Conservation (phyloP, 2,113 vertebrate genomes). For the Saccopteryx bilineata region DNA sequence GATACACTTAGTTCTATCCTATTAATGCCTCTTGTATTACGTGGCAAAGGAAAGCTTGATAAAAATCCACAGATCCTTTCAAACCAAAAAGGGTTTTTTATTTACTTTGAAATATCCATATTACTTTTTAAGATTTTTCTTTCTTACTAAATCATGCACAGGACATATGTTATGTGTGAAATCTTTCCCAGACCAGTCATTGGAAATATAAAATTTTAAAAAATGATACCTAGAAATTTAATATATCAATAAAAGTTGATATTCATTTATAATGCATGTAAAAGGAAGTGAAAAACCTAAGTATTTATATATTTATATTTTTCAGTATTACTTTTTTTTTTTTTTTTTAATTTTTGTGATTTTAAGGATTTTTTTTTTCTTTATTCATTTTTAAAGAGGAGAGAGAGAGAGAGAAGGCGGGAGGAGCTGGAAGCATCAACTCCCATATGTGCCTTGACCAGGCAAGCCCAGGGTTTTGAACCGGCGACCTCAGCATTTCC, state of each 20-base stretch:
- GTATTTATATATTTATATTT: neutral
- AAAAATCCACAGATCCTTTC: constrained; percentile 68
- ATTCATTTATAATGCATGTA: constrained; percentile 52
- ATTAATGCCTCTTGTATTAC: constrained; percentile 45
- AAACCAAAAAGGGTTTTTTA: constrained; percentile 68
- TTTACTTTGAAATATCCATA: constrained; percentile 78
- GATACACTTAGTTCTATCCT: constrained; percentile 58
- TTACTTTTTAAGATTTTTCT: constrained; percentile 54
- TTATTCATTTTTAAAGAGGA: too few species aligned
- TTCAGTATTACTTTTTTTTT: neutral
- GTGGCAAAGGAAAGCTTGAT: constrained; percentile 82
- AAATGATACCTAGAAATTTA: constrained; percentile 63
- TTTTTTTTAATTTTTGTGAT: too few species aligned
- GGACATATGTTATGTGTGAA: constrained; percentile 65
- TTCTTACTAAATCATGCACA: constrained; percentile 61
- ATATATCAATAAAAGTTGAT: constrained; percentile 59
- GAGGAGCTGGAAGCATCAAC: too few species aligned
- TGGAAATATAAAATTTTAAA: constrained; percentile 56
- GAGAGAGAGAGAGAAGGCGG: too few species aligned
- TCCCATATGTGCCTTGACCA: too few species aligned
- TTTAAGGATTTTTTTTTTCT: too few species aligned
- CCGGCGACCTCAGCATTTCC: too few species aligned
- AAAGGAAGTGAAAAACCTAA: constrained; percentile 64
- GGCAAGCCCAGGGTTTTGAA: too few species aligned
- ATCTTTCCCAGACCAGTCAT: constrained; percentile 65